Evolutionary conservation across 1,140 invertebrate species (phyloP), one percentile per base, ranked within the genome.

Genomic region (Glossosoma conforme): DNA sequence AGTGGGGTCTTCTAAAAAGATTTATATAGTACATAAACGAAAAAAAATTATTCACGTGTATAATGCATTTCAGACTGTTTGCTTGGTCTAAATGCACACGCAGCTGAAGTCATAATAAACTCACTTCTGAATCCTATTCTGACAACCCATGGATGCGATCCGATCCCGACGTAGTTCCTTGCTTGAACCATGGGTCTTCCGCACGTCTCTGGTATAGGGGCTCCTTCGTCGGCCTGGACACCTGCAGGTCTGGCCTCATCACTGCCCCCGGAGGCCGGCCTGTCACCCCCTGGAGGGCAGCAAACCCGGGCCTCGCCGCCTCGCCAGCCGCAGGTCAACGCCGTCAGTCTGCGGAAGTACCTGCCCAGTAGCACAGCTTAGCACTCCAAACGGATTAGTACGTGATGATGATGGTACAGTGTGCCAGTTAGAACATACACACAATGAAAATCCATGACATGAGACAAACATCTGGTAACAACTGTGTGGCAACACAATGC

Each of bases 41-140:
- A 32, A 10, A 22, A 43, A 24, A 43, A 43, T 19, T 21, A n/a
- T 42, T 42, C 2, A 3, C 10, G 14, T n/a, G 14, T 47, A 10
- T n/a, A n/a, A n/a, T n/a, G n/a, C n/a, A n/a, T n/a, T n/a, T n/a
- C n/a, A n/a, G n/a, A n/a, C n/a, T n/a, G n/a, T n/a, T n/a, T n/a
- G n/a, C n/a, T n/a, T n/a, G n/a, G n/a, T n/a, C n/a, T n/a, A n/a
- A n/a, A n/a, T n/a, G n/a, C n/a, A n/a, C n/a, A n/a, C n/a, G n/a
- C n/a, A n/a, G n/a, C n/a, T n/a, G n/a, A n/a, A n/a, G n/a, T n/a
- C n/a, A n/a, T n/a, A n/a, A n/a, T n/a, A n/a, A 22, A 61, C 67
- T 67, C 67, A 84, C 83, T 78, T 61, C 76, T 79, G 53, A 84
- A 85, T 14, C 82, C 82, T 32, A 85, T 70, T 44, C 83, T 69